Evolutionary conservation across 2,113 vertebrate species (phyloP).

Genomic region (Anolis sagrei): DNA sequence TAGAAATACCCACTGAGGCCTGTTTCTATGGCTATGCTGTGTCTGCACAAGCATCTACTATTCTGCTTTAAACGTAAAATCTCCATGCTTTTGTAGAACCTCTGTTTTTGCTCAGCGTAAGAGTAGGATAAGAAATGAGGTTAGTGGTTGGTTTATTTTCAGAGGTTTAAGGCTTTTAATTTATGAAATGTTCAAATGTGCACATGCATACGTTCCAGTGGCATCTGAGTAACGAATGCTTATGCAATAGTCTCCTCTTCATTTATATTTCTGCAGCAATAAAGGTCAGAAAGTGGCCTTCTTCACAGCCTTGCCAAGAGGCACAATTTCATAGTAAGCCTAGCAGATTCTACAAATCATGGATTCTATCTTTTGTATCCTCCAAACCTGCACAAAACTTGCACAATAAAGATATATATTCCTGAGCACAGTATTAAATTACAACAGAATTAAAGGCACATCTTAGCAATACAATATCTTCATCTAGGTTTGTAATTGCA

Average conservation of each 20-base stretch:
- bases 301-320: not conserved
- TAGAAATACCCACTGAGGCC: not conserved
- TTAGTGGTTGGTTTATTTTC: not conserved
- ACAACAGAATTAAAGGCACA: not conserved
- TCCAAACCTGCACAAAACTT: not conserved
- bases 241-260: not conserved
- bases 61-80: not conserved
- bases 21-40: not conserved
- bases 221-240: not conserved
- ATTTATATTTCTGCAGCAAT: not conserved
- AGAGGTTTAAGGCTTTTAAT: not conserved
- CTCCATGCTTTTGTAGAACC: not conserved
- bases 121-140: constrained; percentile 10
- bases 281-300: not conserved
- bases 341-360: not conserved
- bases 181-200: not conserved
- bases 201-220: not conserved
- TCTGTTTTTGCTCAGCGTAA: constrained; percentile 1
- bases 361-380: no score
- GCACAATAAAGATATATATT: not conserved
- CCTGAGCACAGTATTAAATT: not conserved
- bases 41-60: not conserved
- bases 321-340: not conserved
- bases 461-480: not conserved
- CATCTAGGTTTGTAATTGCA: not conserved